Conservation (phyloP, 2,113 vertebrate genomes). For the Myrmecophaga tridactyla region DNA sequence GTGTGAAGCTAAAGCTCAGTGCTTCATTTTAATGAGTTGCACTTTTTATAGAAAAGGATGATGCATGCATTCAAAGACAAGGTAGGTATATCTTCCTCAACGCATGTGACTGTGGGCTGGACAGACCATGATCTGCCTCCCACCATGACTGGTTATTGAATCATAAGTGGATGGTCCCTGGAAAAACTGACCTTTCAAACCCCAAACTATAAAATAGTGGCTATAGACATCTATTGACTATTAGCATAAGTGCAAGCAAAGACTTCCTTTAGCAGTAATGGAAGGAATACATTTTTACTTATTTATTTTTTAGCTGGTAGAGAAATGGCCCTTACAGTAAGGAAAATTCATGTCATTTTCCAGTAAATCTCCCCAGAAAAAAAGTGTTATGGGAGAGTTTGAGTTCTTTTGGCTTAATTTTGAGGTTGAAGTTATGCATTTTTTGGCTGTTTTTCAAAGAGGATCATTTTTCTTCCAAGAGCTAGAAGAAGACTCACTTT, state of each 20-base stretch:
- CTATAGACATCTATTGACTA: not conserved
- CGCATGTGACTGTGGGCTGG: not conserved
- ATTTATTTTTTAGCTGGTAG: not conserved
- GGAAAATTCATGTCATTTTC: not conserved
- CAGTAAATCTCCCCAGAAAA: not conserved
- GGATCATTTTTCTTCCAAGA: not conserved
- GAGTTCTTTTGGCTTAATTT: not conserved
- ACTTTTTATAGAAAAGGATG: not conserved
- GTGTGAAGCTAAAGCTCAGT: not conserved
- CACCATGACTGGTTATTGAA: not conserved
- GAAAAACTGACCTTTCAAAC: not conserved
- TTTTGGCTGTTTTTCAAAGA: conserved; percentile 7
- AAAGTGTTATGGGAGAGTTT: not conserved
- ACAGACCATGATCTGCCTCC: not conserved
- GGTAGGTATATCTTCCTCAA: not conserved
- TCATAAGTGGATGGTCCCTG: not conserved
- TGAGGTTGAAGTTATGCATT: conserved; percentile 24
- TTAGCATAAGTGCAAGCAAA: not conserved
- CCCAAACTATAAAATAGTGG: not conserved
- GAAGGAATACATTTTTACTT: conserved; percentile 27
- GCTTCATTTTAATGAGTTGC: not conserved
- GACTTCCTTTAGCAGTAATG: not conserved
- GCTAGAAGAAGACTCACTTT: not conserved
- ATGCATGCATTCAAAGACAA: not conserved
- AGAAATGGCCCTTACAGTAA: not conserved